A percentile compares a stretch with the other conserved stretches of the same genome.
These are phyloP conservation scores for Mus caroli DNA, from an alignment of 2,797 vertebrate genomes.

Conservation along the genomic window DNA sequence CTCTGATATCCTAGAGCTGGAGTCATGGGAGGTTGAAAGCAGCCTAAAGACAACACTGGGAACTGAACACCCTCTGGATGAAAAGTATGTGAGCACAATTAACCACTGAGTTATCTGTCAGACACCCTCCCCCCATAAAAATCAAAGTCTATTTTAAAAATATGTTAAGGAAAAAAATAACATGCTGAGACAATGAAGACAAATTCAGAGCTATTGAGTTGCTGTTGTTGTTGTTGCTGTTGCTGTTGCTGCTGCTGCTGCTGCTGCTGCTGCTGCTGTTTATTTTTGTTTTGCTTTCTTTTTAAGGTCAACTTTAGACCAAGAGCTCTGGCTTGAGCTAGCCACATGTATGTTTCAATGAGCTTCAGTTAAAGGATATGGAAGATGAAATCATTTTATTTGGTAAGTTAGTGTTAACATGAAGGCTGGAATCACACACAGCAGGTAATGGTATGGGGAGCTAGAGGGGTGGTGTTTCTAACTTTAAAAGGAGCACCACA, in stretches of 20 bases:
- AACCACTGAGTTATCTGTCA: not conserved
- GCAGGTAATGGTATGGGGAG: not conserved
- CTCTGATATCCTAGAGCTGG: not conserved
- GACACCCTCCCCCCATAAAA: not conserved
- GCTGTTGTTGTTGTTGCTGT: not conserved
- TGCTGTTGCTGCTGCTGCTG: too few species aligned
- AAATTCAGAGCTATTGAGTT: not conserved
- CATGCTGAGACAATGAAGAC: not conserved
- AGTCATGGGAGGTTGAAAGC: not conserved
- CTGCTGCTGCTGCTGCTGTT: not conserved
- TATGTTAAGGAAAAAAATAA: not conserved
- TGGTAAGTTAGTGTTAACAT: not conserved
- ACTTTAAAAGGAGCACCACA: not conserved
- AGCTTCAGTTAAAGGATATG: not conserved
- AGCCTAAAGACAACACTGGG: not conserved
- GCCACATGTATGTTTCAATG: not conserved
- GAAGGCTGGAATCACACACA: slow-evolving; percentile 35
- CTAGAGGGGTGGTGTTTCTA: not conserved
- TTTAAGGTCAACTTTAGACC: slow-evolving; percentile 30
- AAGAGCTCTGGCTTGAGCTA: not conserved
- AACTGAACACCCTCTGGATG: not conserved
- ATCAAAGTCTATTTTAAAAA: not conserved
- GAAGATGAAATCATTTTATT: not conserved
- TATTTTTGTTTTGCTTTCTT: not conserved
- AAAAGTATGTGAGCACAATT: not conserved